These are phyloP conservation scores for Pherbina coryleti DNA, from an alignment of 2,888 invertebrate genomes.

Conservation along the genomic window DNA sequence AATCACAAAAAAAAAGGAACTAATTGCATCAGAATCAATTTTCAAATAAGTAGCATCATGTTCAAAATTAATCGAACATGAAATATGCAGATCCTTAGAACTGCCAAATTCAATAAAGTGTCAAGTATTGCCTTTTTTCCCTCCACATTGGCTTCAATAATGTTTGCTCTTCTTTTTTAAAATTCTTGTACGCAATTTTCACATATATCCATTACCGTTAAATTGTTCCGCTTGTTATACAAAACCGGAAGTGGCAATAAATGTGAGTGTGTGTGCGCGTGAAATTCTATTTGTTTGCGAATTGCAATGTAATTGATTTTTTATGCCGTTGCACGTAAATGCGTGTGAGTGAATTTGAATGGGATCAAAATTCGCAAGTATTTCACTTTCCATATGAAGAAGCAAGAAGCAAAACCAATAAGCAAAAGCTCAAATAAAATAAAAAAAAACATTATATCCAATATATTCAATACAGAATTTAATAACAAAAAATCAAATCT, in stretches of 20 bases:
- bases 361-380: background rate
- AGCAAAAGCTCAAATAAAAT: too few species aligned
- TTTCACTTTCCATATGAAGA: background rate
- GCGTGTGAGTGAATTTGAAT: slow-evolving; percentile 12
- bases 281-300: background rate
- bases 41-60: too few species aligned
- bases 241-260: background rate
- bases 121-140: too few species aligned
- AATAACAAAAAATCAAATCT: slow-evolving; percentile 43
- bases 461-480: slow-evolving; percentile 19
- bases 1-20: too few species aligned
- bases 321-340: slow-evolving; percentile 4
- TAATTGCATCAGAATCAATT: too few species aligned
- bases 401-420: background rate
- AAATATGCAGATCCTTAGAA: too few species aligned
- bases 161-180: background rate
- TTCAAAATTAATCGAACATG: too few species aligned
- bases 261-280: background rate
- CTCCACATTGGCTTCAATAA: too few species aligned
- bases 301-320: slow-evolving; percentile 1
- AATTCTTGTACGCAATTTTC: background rate
- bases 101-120: too few species aligned
- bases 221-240: background rate
- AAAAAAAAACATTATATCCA: too few species aligned
- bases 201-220: background rate